phyloP scores from a whole-genome alignment of 2,113 vertebrate genomes.

The Orientallactaga bullata region DNA sequence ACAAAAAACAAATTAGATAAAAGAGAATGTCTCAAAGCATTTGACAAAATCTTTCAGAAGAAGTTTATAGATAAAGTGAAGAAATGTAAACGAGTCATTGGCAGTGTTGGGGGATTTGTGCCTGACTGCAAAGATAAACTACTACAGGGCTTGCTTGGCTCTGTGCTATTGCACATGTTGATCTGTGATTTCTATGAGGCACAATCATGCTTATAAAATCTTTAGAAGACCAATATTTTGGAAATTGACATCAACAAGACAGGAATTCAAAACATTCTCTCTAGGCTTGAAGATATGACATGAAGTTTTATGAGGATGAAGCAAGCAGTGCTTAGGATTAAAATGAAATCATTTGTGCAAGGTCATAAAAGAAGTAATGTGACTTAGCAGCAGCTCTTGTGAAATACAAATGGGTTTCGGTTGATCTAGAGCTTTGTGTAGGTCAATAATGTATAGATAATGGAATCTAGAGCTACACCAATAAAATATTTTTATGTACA shows the following conservation, averaged over 20 bases:
- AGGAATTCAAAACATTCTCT: constrained; percentile 73
- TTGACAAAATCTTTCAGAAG: constrained; percentile 60
- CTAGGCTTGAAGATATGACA: constrained; percentile 56
- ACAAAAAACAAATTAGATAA: constrained; percentile 56
- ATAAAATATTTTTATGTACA: neutral
- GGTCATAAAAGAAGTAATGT: constrained; percentile 37
- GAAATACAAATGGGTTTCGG: neutral
- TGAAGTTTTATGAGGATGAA: constrained; percentile 56
- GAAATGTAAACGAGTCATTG: constrained; percentile 58
- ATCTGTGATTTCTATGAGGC: constrained; percentile 13
- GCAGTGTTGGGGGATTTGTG: constrained; percentile 40
- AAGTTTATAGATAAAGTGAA: constrained; percentile 60
- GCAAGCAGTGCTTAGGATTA: constrained; percentile 10
- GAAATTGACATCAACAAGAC: constrained; percentile 57
- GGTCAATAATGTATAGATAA: neutral
- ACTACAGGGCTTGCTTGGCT: constrained; percentile 34
- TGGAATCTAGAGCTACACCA: neutral
- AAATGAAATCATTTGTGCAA: constrained; percentile 32
- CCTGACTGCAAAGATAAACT: constrained; percentile 57
- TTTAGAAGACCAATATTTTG: constrained; percentile 68
- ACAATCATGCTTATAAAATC: constrained; percentile 57
- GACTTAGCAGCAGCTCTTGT: neutral
- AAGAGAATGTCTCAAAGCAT: constrained; percentile 50
- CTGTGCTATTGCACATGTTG: constrained; percentile 6
- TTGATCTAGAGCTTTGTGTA: neutral